Conservation (phyloP, 2,888 invertebrate genomes). For the Scrobipalpa costella region DNA sequence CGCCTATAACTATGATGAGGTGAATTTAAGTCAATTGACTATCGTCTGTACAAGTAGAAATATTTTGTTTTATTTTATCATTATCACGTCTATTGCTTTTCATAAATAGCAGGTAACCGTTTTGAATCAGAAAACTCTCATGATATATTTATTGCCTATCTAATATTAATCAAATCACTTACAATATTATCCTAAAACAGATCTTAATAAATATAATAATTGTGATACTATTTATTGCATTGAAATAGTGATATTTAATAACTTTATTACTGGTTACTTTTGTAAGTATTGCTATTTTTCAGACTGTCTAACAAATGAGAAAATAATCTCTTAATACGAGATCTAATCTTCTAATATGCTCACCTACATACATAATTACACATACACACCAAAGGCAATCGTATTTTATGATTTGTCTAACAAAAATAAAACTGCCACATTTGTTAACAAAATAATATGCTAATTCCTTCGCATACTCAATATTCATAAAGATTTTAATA, state of each 20-base stretch:
- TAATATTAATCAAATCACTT: slow-evolving; percentile 14
- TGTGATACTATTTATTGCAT: slow-evolving; percentile 27
- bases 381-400: no score
- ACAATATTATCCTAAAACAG: not conserved
- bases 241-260: slow-evolving; percentile 15
- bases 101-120: slow-evolving; percentile 12
- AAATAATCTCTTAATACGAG: not conserved
- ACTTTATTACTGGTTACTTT: not conserved
- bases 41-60: slow-evolving; percentile 1
- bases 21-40: slow-evolving; percentile 18
- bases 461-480: no score
- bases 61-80: slow-evolving; percentile 19
- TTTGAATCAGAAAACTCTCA: not conserved
- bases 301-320: not conserved
- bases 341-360: no score
- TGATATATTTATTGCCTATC: not conserved
- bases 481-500: no score
- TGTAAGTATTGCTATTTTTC: slow-evolving; percentile 16
- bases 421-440: no score
- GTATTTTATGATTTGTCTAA: no score
- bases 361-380: no score
- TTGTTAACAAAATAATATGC: no score
- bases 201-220: slow-evolving; percentile 17
- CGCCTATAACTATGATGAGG: slow-evolving; percentile 8
- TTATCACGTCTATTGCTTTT: slow-evolving; percentile 26